Evolutionary conservation across 2,797 vertebrate species (phyloP).

Genomic region (Carcharodon carcharias): DNA sequence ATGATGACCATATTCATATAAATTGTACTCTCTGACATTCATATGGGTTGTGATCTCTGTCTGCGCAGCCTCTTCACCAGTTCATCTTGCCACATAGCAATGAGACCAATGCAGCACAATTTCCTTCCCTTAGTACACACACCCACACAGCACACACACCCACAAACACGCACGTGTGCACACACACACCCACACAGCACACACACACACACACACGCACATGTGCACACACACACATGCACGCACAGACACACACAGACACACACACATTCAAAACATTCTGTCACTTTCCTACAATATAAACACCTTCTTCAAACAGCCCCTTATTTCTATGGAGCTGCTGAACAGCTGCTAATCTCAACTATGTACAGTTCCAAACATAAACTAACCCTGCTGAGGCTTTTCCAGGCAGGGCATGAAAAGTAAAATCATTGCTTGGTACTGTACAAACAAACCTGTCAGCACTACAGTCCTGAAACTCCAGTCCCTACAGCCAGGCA

Average conservation of each 20-base stretch:
- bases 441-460: slow-evolving; percentile 39
- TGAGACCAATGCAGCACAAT: neutral
- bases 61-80: neutral
- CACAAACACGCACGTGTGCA: neutral
- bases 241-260: neutral
- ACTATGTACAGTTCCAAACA: neutral
- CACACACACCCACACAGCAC: neutral
- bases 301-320: slow-evolving; percentile 11
- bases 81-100: neutral
- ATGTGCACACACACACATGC: too few relatives aligned
- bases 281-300: neutral
- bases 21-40: neutral
- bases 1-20: neutral
- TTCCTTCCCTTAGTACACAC: neutral
- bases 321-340: neutral
- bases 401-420: slow-evolving; percentile 22
- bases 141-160: neutral
- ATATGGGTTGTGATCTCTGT: neutral
- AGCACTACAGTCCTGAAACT: slow-evolving; percentile 47
- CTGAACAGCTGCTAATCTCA: neutral
- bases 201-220: neutral
- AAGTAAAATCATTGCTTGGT: slow-evolving; percentile 29
- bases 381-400: neutral
- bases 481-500: slow-evolving; percentile 45
- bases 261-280: neutral